These are phyloP conservation scores for Odocoileus virginianus DNA, from an alignment of 2,113 vertebrate genomes.

Conservation along the genomic window DNA sequence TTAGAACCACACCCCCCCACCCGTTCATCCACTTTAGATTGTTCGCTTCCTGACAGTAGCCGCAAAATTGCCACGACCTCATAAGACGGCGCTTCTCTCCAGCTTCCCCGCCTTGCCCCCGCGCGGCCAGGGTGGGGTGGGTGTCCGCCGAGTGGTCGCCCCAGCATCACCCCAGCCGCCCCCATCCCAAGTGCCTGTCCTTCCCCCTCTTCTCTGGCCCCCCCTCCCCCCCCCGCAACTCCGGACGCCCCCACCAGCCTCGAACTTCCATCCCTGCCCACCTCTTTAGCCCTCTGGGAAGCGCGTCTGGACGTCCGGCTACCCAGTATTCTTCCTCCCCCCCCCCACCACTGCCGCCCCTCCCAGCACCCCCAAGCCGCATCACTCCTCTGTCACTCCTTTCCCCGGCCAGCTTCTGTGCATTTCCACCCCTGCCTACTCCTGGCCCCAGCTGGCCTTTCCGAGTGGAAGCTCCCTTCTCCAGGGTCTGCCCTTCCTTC, in stretches of 20 bases:
- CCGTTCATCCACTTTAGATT: background rate
- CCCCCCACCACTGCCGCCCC: background rate
- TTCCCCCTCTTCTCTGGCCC: too few relatives aligned
- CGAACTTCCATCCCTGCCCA: background rate
- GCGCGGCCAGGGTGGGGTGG: background rate
- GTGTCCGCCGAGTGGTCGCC: background rate
- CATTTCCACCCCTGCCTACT: background rate
- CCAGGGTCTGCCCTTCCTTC: background rate
- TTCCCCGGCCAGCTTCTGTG: fast-evolving
- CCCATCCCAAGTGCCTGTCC: background rate
- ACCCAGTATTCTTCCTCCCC: background rate
- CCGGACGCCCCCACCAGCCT: background rate
- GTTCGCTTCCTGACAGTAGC: background rate
- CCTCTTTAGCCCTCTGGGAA: background rate
- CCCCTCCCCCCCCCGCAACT: too few relatives aligned
- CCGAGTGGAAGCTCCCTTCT: background rate
- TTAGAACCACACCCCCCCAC: background rate
- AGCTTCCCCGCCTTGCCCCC: background rate
- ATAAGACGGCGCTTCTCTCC: background rate
- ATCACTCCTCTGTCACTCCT: fast-evolving
- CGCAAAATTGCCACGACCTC: background rate
- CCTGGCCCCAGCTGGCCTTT: background rate
- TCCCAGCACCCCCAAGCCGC: background rate
- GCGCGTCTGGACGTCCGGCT: background rate
- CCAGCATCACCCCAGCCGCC: background rate